Evolutionary conservation across 2,113 vertebrate genomes (phyloP).

Genomic region (Seriola quinqueradiata): DNA sequence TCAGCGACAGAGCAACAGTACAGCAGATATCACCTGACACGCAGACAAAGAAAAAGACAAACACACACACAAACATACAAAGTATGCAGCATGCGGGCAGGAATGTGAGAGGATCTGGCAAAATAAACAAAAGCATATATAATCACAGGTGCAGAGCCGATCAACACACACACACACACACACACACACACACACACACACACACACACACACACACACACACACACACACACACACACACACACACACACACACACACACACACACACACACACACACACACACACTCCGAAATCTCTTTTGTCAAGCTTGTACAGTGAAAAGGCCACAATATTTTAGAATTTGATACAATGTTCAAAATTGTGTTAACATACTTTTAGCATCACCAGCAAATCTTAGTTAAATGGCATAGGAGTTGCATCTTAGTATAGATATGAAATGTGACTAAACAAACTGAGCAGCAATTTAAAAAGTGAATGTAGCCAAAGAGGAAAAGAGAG

Average conservation of each 20-base stretch:
- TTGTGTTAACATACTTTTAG: not conserved
- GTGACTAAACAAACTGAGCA: not conserved
- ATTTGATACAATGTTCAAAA: not conserved
- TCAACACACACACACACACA: conserved; percentile 17
- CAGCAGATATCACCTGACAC: conserved; percentile 67
- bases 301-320: not conserved
- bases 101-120: conserved; percentile 31
- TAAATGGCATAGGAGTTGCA: not conserved
- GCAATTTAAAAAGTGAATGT: conserved; percentile 2
- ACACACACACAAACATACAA: conserved; percentile 32
- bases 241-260: not conserved
- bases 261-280: too few relatives aligned
- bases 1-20: conserved; percentile 63
- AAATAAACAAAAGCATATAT: conserved; percentile 46
- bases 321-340: not conserved
- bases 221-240: not conserved
- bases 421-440: not conserved
- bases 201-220: too few relatives aligned
- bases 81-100: not conserved
- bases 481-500: conserved; percentile 17
- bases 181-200: not conserved
- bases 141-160: conserved; percentile 17
- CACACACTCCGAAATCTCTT: not conserved
- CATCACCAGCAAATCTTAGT: not conserved
- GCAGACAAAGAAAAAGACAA: conserved; percentile 28